Conservation (phyloP, 2,797 vertebrate species). For the Zalophus californianus region DNA sequence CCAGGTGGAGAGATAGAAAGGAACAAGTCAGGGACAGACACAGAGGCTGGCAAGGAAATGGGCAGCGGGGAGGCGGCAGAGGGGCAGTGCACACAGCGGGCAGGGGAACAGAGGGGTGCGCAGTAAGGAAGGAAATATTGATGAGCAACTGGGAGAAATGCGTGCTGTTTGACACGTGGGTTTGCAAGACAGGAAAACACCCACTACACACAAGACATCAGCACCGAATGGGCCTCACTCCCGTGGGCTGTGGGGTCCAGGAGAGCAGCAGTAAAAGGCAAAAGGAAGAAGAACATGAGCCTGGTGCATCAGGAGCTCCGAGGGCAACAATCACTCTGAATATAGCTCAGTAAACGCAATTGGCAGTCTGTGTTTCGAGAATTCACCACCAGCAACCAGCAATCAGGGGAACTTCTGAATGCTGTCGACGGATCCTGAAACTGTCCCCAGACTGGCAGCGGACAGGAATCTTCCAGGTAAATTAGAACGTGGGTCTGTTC, state of each 20-base stretch:
- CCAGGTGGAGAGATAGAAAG: not conserved
- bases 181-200: not conserved
- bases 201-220: not conserved
- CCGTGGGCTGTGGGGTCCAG: not conserved
- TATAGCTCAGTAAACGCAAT: accelerated
- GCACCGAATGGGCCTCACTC: slow-evolving; percentile 17
- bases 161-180: not conserved
- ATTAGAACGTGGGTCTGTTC: not conserved
- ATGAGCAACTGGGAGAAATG: not conserved
- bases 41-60: not conserved
- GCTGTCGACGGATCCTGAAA: not conserved
- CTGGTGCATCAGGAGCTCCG: not conserved
- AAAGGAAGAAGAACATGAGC: not conserved
- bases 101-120: accelerated
- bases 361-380: not conserved
- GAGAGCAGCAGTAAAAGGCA: not conserved
- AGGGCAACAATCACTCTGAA: not conserved
- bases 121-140: not conserved
- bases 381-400: not conserved
- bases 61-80: not conserved
- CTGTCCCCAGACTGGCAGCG: not conserved
- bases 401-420: not conserved
- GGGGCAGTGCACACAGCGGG: not conserved
- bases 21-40: not conserved
- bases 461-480: not conserved